phyloP scores from a whole-genome alignment of 2,888 invertebrate species.

The Entomobrya multifasciata region DNA sequence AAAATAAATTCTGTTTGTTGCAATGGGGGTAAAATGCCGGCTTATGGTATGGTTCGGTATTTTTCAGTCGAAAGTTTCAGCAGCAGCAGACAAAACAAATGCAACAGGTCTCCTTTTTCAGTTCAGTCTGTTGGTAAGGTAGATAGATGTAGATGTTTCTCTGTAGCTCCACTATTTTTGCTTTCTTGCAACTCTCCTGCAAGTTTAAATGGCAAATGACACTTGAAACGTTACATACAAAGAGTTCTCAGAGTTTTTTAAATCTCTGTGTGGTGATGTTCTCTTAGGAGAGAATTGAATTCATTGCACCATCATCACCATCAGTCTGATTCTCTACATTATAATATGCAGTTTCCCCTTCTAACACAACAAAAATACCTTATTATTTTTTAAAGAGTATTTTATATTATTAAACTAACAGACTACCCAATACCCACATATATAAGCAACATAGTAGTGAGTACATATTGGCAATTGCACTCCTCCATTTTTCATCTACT shows the following conservation, averaged over 20 bases:
- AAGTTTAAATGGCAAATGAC: conserved; percentile 73
- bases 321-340: neutral
- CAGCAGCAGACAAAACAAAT: neutral
- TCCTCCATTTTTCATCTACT: neutral
- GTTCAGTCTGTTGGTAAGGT: too few relatives aligned
- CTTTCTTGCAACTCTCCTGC: conserved; percentile 61
- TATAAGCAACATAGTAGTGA: neutral
- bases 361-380: conserved; percentile 31
- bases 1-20: conserved; percentile 8
- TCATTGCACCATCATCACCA: conserved; percentile 22
- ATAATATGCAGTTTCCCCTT: neutral
- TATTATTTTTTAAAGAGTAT: neutral
- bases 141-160: neutral
- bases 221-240: conserved; percentile 6
- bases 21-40: conserved; percentile 29
- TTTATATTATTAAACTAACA: neutral
- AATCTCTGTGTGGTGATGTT: conserved; percentile 27
- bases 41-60: conserved; percentile 1
- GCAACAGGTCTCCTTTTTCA: neutral
- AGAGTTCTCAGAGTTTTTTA: conserved; percentile 25
- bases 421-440: neutral
- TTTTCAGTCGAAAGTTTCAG: conserved; percentile 41
- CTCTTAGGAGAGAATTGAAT: neutral
- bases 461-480: conserved; percentile 16
- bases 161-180: conserved; percentile 43